Evolutionary conservation across 2,888 invertebrate species (phyloP), one percentile per base, ranked within the genome.

Genomic region (Drosophila vallismaia): DNA sequence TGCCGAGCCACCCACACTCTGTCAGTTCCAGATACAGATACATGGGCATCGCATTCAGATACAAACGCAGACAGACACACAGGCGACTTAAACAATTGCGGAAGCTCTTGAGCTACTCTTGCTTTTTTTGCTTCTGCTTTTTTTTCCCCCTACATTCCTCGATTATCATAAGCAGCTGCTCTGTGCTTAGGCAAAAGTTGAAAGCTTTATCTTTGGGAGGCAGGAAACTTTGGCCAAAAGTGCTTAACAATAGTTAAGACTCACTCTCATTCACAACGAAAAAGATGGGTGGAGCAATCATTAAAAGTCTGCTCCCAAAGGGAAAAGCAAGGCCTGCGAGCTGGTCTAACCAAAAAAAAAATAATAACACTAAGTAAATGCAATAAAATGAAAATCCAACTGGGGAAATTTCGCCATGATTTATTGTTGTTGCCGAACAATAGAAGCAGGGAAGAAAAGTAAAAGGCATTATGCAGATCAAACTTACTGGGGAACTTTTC

Each of bases 311-410:
- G 54, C 49, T 31, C 44, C 60, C 75, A 70, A 49, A 62, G 55
- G 53, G 52, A 53, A 45, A n/a, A 45, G 56, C 50, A 53, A 19
- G 12, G 28, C 26, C 40, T 14, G 6, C n/a, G 46, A 62, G 50
- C 14, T 10, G 42, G 24, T 14, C 5, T 28, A 44, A 31, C 29
- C 29, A 24, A 53, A 53, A 42, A 40, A 69, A 62, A 52, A 76
- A 74, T 82, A 79, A 84, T 76, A 77, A 84, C 79, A 82, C 82
- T 84, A 84, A 84, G 87, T 82, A 82, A 86, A 85, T 85, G 87
- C 87, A 84, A 86, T 84, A 84, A 84, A 83, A 88, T 77, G 88
- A 77, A 88, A 86, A 88, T 81, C 80, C 88, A 84, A 86, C 88
- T 81, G 88, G 88, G 52, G 86, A 86, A 89, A 88, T 88, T 82